phyloP scores from a whole-genome alignment of 2,113 vertebrate genomes.

The Oceanites oceanicus region DNA sequence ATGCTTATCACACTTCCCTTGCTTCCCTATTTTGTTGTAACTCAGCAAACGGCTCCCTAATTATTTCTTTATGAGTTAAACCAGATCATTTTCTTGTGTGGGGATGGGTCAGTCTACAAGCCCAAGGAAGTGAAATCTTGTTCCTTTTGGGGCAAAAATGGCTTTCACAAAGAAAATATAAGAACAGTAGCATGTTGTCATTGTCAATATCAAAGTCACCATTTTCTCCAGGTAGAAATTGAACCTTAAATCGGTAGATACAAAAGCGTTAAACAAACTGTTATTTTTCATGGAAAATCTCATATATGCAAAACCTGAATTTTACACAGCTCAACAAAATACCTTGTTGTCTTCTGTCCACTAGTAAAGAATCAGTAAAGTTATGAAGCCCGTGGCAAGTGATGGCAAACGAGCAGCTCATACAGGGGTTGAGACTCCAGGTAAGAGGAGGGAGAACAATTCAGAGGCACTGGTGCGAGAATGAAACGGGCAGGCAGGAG shows the following conservation, averaged over 20 bases:
- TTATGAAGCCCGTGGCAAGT: not conserved
- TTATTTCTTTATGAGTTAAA: not conserved
- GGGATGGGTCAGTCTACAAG: not conserved
- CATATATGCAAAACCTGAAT: not conserved
- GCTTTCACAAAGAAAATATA: not conserved
- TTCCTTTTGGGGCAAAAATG: not conserved
- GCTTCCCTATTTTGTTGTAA: not conserved
- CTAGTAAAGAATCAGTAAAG: not conserved
- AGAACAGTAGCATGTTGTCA: not conserved
- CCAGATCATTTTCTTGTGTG: not conserved
- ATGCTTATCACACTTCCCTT: not conserved
- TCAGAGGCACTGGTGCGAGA: not conserved
- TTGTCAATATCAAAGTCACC: not conserved
- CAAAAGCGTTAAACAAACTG: not conserved
- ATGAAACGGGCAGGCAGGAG: accelerated
- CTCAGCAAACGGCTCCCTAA: not conserved
- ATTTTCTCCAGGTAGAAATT: not conserved
- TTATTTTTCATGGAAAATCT: not conserved
- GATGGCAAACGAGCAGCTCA: not conserved
- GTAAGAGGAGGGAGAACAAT: not conserved
- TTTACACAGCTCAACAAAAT: not conserved
- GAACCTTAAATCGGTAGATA: not conserved
- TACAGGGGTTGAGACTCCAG: not conserved
- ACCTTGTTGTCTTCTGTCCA: not conserved
- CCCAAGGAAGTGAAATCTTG: not conserved